A percentile compares a stretch with the other conserved stretches of the same genome.
These are phyloP conservation scores for Odontamblyopus lacepedii DNA, from an alignment of 2,797 vertebrate species.

Conservation along the genomic window DNA sequence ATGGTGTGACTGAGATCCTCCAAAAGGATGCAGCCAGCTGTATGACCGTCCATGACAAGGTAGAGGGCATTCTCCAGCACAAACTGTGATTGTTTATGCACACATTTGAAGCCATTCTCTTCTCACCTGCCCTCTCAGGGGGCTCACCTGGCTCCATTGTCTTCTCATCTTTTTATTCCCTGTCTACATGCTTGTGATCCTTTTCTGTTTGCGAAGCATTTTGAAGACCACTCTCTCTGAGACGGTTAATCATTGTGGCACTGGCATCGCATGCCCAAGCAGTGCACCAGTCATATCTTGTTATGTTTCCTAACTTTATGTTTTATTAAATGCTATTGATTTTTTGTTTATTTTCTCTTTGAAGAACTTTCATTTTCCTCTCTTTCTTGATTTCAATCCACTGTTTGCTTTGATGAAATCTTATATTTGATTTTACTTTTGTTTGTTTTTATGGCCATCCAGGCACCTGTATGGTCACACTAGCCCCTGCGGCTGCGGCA, in stretches of 20 bases:
- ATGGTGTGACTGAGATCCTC: conserved; percentile 95
- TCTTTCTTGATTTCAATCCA: conserved; percentile 77
- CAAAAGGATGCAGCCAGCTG: conserved; percentile 97
- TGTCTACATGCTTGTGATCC: conserved; percentile 41
- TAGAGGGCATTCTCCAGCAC: conserved; percentile 61
- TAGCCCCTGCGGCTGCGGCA: conserved; percentile 20
- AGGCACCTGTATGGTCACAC: conserved; percentile 56
- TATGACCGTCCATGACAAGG: conserved; percentile 98
- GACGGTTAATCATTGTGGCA: conserved; percentile 90
- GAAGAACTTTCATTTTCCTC: conserved; percentile 60
- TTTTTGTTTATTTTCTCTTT: conserved; percentile 77
- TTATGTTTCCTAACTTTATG: conserved; percentile 97
- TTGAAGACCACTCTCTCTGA: conserved; percentile 79
- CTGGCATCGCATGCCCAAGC: conserved; percentile 82
- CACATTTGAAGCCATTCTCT: conserved; percentile 61
- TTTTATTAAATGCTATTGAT: conserved; percentile 99
- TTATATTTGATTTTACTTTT: conserved; percentile 73
- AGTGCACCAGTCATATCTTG: conserved; percentile 90
- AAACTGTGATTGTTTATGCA: conserved; percentile 52
- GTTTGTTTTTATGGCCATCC: conserved; percentile 36
- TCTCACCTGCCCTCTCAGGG: conserved; percentile 60
- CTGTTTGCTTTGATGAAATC: conserved; percentile 84
- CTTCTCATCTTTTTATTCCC: conserved; percentile 57
- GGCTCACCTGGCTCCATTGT: conserved; percentile 52
- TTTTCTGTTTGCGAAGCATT: conserved; percentile 68